Percentiles rank a stretch among this genome's conserved stretches.
Evolutionary conservation across 2,888 invertebrate species (phyloP).

Genomic region (Melanchra persicariae): DNA sequence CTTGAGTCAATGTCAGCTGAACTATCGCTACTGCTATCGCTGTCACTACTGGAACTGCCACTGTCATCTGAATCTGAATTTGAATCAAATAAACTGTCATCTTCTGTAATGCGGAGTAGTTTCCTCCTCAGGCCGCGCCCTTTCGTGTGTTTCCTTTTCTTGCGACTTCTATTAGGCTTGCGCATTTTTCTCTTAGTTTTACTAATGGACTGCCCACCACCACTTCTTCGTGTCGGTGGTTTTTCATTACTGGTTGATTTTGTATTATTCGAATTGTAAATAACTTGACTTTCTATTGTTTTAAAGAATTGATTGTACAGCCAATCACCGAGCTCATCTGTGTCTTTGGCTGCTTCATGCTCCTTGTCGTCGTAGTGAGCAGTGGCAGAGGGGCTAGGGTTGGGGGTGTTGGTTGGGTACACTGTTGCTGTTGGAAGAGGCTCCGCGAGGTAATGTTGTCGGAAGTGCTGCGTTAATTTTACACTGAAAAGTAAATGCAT

Average conservation of each 20-base stretch:
- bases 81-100: constrained; percentile 84
- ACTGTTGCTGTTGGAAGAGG: constrained; percentile 65
- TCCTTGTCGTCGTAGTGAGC: constrained; percentile 72
- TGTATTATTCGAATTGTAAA: constrained; percentile 78
- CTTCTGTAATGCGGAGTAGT: constrained; percentile 81
- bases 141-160: constrained; percentile 67
- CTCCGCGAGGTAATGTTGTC: constrained; percentile 70
- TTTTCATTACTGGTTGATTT: constrained; percentile 27
- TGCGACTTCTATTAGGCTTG: constrained; percentile 66
- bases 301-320: constrained; percentile 87
- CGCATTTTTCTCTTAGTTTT: constrained; percentile 67
- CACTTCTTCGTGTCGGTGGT: constrained; percentile 77
- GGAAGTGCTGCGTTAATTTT: constrained; percentile 76
- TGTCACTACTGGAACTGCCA: constrained; percentile 53
- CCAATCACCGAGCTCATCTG: constrained; percentile 86
- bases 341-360: constrained; percentile 78
- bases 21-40: constrained; percentile 20
- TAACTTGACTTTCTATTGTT: constrained; percentile 86
- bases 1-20: constrained; percentile 23
- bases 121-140: constrained; percentile 76
- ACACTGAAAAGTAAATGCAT: constrained; percentile 72
- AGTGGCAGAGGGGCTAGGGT: constrained; percentile 56
- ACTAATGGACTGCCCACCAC: constrained; percentile 38
- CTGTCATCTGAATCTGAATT: constrained; percentile 58
- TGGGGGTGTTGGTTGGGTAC: constrained; percentile 50